These are phyloP conservation scores for Platycercus adscitus DNA, from an alignment of 2,113 vertebrate genomes.

Conservation along the genomic window DNA sequence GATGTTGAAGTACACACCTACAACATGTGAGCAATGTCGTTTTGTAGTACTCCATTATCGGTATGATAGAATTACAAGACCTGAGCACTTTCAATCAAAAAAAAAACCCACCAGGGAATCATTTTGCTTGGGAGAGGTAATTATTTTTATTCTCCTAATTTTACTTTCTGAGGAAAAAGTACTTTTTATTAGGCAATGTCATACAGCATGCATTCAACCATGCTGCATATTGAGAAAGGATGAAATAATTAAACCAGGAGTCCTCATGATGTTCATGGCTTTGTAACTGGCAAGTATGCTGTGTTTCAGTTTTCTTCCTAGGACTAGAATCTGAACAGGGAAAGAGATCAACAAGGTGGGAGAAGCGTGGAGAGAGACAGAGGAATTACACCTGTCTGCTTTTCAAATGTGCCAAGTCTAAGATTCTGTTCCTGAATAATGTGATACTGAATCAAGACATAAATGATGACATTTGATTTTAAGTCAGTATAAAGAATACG, in stretches of 20 bases:
- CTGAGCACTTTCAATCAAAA: background rate
- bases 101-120: background rate
- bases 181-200: background rate
- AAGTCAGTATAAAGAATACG: background rate
- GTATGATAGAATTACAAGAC: background rate
- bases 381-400: background rate
- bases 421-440: background rate
- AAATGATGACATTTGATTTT: background rate
- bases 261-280: fast-evolving
- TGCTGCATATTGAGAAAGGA: background rate
- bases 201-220: background rate
- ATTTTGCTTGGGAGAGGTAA: background rate
- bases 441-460: background rate
- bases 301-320: background rate
- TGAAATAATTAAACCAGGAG: background rate
- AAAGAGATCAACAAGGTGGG: background rate
- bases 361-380: background rate
- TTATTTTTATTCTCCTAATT: background rate
- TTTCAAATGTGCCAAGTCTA: background rate
- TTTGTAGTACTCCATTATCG: background rate
- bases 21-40: background rate
- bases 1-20: background rate
- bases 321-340: background rate
- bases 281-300: background rate
- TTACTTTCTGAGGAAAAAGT: background rate